These are phyloP conservation scores for Auanema sp. DNA, from an alignment of 2,888 invertebrate genomes.

Conservation along the genomic window DNA sequence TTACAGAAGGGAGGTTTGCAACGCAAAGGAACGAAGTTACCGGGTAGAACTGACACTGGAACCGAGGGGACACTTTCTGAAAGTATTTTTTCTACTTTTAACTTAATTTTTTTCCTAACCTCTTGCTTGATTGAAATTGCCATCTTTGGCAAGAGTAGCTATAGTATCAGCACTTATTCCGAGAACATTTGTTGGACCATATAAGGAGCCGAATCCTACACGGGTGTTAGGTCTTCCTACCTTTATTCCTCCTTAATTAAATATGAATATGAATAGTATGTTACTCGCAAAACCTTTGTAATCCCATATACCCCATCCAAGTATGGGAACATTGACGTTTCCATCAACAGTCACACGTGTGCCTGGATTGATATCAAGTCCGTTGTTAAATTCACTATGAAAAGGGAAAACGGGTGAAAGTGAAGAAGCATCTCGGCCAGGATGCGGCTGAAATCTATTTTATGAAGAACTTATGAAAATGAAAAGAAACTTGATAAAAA, in stretches of 20 bases:
- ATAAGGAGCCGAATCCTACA: slow-evolving; percentile 50
- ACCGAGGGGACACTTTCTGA: slow-evolving; percentile 49
- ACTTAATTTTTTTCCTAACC: slow-evolving; percentile 24
- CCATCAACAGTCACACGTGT: slow-evolving; percentile 53
- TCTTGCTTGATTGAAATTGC: slow-evolving; percentile 52
- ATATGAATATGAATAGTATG: neutral
- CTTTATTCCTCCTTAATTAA: slow-evolving; percentile 41
- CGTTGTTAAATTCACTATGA: slow-evolving; percentile 53
- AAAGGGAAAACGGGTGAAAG: slow-evolving; percentile 55
- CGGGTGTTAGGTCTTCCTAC: slow-evolving; percentile 50
- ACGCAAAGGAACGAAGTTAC: slow-evolving; percentile 53
- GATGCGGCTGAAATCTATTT: slow-evolving; percentile 44
- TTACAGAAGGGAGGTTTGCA: slow-evolving; percentile 60
- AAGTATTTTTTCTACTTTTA: neutral
- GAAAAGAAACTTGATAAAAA: slow-evolving; percentile 49
- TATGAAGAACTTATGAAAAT: neutral
- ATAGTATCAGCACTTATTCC: slow-evolving; percentile 52
- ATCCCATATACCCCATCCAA: slow-evolving; percentile 60
- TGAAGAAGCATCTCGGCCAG: slow-evolving; percentile 54
- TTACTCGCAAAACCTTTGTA: slow-evolving; percentile 39
- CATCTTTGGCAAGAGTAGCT: slow-evolving; percentile 46
- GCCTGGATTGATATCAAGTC: slow-evolving; percentile 56
- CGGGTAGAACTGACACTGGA: slow-evolving; percentile 55
- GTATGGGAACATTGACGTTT: slow-evolving; percentile 52
- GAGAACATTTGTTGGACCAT: slow-evolving; percentile 50